Evolutionary conservation across 2,113 vertebrate species (phyloP).

Genomic region (Istiophorus platypterus): DNA sequence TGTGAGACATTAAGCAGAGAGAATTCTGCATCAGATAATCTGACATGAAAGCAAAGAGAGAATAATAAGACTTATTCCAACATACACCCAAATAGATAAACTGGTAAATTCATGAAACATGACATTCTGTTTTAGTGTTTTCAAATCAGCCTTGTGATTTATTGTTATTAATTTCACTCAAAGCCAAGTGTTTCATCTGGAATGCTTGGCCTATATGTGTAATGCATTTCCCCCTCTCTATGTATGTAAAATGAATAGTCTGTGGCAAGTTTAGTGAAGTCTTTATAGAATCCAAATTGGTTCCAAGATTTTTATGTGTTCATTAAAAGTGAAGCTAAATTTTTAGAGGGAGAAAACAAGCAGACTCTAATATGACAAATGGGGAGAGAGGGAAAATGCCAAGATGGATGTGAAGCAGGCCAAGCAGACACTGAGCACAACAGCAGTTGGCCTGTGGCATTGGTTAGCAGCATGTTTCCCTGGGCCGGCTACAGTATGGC

Average conservation of each 20-base stretch:
- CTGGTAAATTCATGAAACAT: conserved; percentile 42
- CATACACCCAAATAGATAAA: conserved; percentile 26
- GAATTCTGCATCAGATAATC: conserved; percentile 31
- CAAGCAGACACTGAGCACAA: conserved; percentile 17
- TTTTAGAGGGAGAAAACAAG: conserved; percentile 54
- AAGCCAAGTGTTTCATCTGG: conserved; percentile 42
- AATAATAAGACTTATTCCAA: conserved; percentile 27
- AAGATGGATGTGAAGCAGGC: conserved; percentile 17
- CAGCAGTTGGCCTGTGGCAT: conserved; percentile 24
- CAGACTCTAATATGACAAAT: conserved; percentile 47
- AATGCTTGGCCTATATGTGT: conserved; percentile 1
- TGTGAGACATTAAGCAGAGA: background rate
- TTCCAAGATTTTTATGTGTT: conserved; percentile 69
- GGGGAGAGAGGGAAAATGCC: conserved; percentile 20
- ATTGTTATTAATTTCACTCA: conserved; percentile 37
- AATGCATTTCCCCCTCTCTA: conserved; percentile 45
- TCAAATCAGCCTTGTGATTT: conserved; percentile 62
- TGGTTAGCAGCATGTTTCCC: conserved; percentile 36
- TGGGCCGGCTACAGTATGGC: conserved; percentile 15
- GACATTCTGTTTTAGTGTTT: conserved; percentile 64
- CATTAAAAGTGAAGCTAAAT: conserved; percentile 49
- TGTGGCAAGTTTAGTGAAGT: conserved; percentile 47
- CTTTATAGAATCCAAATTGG: conserved; percentile 62
- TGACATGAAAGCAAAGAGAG: conserved; percentile 31
- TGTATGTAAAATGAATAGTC: conserved; percentile 41